Evolutionary conservation across 2,888 invertebrate species (phyloP).

Genomic region (Acanthosoma haemorrhoidale): DNA sequence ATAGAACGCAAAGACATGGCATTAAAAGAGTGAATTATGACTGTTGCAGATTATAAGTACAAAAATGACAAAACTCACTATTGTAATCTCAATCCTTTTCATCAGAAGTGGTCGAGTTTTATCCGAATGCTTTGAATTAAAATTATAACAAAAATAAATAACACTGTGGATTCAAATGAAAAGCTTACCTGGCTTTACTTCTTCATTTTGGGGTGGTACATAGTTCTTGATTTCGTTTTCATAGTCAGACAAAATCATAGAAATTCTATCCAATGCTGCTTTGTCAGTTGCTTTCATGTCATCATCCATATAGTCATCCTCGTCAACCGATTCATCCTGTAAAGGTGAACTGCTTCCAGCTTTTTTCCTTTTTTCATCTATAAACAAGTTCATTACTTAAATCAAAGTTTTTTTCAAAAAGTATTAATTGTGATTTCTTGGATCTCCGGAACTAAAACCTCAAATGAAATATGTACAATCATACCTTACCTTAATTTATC

Average conservation of each 20-base stretch:
- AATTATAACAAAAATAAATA: background rate
- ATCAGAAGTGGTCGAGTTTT: background rate
- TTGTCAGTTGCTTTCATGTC: conserved; percentile 68
- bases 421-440: no score
- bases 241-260: conserved; percentile 76
- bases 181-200: conserved; percentile 45
- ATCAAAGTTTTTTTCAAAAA: background rate
- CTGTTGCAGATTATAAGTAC: background rate
- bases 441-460: background rate
- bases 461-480: background rate
- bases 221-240: conserved; percentile 68
- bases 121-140: conserved; percentile 14
- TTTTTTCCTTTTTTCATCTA: conserved; percentile 57
- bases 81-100: conserved; percentile 14
- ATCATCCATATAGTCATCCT: conserved; percentile 67
- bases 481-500: conserved; percentile 19
- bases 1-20: background rate
- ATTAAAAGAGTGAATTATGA: background rate
- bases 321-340: conserved; percentile 54
- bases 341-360: conserved; percentile 54
- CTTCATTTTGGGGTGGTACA: conserved; percentile 48
- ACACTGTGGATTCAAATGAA: background rate
- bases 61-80: conserved; percentile 6
- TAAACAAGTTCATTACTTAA: conserved; percentile 29
- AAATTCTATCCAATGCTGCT: conserved; percentile 69